Evolutionary conservation across 2,113 vertebrate species (phyloP).

Genomic region (Tor tambroides): DNA sequence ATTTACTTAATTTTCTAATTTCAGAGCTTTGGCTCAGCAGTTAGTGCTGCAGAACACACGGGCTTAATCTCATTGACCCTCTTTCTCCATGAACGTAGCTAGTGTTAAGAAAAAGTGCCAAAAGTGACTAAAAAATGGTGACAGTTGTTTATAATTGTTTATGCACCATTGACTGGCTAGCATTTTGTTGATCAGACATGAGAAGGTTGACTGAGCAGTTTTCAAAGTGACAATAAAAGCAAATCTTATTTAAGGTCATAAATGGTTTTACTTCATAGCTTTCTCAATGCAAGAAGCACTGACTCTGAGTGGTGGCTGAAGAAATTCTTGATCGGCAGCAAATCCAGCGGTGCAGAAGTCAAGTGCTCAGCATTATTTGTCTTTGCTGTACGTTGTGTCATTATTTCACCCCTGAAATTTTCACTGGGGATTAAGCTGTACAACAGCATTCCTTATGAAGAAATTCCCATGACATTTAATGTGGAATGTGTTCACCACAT

Average conservation of each 20-base stretch:
- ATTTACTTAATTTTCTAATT: neutral
- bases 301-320: neutral
- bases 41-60: neutral
- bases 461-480: constrained; percentile 35
- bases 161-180: neutral
- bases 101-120: neutral
- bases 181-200: neutral
- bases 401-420: constrained; percentile 44
- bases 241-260: neutral
- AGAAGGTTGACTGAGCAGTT: neutral
- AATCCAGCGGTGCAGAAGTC: constrained; percentile 40
- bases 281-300: neutral
- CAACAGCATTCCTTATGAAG: constrained; percentile 9
- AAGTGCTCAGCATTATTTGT: constrained; percentile 30
- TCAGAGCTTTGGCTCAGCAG: neutral
- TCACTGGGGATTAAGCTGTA: constrained; percentile 44
- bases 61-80: neutral
- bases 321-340: constrained; percentile 36
- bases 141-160: neutral
- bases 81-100: neutral
- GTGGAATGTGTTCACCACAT: constrained; percentile 9
- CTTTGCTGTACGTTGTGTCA: constrained; percentile 20
- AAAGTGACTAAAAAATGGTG: neutral
- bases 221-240: neutral
- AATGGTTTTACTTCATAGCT: neutral